These are phyloP conservation scores for Lophochroa leadbeateri DNA, from an alignment of 2,113 vertebrate species.

Conservation along the genomic window DNA sequence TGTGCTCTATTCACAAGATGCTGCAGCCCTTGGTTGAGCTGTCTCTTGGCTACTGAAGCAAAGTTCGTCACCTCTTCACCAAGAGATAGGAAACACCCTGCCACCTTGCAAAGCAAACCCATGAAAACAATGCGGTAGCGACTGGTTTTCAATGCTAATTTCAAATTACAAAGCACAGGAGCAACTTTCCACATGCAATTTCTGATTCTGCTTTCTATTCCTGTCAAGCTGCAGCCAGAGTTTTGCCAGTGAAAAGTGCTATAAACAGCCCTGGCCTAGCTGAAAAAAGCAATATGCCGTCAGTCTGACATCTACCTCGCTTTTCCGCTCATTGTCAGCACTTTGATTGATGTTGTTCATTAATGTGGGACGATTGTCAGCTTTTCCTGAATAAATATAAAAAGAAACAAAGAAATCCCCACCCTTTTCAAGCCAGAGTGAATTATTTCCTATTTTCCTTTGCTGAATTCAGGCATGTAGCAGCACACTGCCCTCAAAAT, in stretches of 20 bases:
- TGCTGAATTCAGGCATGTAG: slow-evolving; percentile 73
- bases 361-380: slow-evolving; percentile 97
- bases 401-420: slow-evolving; percentile 97
- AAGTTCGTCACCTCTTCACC: neutral
- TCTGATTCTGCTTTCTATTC: slow-evolving; percentile 79
- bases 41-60: neutral
- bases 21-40: neutral
- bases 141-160: slow-evolving; percentile 7
- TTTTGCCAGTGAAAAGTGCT: slow-evolving; percentile 81
- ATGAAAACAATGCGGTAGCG: fast-evolving
- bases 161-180: slow-evolving; percentile 61
- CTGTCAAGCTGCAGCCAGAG: slow-evolving; percentile 66
- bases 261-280: slow-evolving; percentile 82
- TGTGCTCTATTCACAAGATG: neutral
- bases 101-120: neutral
- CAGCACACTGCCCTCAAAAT: slow-evolving; percentile 65
- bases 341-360: slow-evolving; percentile 95
- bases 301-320: slow-evolving; percentile 85
- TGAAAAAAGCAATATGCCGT: slow-evolving; percentile 84
- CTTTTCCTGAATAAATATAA: slow-evolving; percentile 99
- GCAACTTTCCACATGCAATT: slow-evolving; percentile 62
- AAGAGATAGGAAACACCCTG: neutral
- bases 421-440: slow-evolving; percentile 82
- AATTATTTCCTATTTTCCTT: slow-evolving; percentile 86
- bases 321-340: slow-evolving; percentile 98